Percentiles rank a stretch among this genome's conserved stretches.
These are phyloP conservation scores for Pentalonia nigronervosa DNA, from an alignment of 1,140 invertebrate genomes.

Conservation along the genomic window DNA sequence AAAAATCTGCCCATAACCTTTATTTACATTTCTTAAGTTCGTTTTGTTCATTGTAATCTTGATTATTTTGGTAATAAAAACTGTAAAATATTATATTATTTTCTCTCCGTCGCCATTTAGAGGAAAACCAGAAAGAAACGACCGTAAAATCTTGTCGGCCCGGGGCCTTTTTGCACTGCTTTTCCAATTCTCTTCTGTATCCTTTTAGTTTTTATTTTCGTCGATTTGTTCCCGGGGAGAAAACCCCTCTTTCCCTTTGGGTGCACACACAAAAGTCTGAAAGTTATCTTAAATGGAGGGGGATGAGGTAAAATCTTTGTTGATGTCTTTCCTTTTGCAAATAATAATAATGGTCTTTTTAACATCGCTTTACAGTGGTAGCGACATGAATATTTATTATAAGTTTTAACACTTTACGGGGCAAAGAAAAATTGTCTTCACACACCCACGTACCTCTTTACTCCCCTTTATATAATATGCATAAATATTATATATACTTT, in stretches of 20 bases:
- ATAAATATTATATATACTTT: not conserved
- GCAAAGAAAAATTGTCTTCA: constrained; percentile 20
- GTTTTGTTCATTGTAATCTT: constrained; percentile 36
- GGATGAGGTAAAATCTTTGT: constrained; percentile 38
- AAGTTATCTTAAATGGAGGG: constrained; percentile 45
- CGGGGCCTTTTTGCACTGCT: not conserved
- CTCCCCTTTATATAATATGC: not conserved
- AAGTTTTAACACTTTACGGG: constrained; percentile 23
- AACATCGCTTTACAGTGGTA: constrained; percentile 47
- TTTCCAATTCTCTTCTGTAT: not conserved
- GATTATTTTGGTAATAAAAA: constrained; percentile 46
- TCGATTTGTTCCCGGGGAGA: constrained; percentile 43
- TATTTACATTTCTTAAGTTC: constrained; percentile 26
- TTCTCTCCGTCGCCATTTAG: constrained; percentile 19
- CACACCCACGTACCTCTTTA: not conserved
- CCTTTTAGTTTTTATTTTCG: constrained; percentile 53
- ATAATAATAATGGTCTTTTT: constrained; percentile 57
- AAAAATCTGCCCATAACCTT: not conserved
- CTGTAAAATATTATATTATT: constrained; percentile 43
- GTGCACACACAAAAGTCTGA: constrained; percentile 34
- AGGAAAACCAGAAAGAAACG: not conserved
- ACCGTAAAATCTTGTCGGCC: constrained; percentile 52
- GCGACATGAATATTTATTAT: constrained; percentile 58
- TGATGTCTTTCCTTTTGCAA: constrained; percentile 57
- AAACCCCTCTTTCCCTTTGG: constrained; percentile 1